phyloP scores from a whole-genome alignment of 2,888 invertebrate genomes.

The Metallyticus violacea region DNA sequence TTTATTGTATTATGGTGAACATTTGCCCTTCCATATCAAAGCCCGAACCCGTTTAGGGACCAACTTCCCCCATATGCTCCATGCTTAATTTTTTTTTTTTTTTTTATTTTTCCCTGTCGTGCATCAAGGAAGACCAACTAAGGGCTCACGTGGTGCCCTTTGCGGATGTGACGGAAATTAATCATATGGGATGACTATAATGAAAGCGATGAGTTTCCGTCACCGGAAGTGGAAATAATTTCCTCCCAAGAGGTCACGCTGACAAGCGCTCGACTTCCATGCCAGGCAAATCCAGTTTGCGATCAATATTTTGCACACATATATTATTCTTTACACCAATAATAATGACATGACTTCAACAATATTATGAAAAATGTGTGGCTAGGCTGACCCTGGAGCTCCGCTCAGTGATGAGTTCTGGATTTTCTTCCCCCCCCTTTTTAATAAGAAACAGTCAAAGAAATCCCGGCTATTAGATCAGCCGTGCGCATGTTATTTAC shows the following conservation, averaged over 20 bases:
- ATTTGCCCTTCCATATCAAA: neutral
- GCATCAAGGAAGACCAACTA: neutral
- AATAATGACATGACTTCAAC: no score
- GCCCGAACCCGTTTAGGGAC: neutral
- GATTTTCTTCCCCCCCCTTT: no score
- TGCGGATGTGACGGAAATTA: slow-evolving; percentile 29
- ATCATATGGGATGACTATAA: slow-evolving; percentile 24
- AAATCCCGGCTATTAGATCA: no score
- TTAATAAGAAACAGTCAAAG: no score
- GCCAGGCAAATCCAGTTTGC: neutral
- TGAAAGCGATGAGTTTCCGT: slow-evolving; percentile 31
- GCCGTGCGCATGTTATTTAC: no score
- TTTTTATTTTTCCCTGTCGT: neutral
- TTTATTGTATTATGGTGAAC: neutral
- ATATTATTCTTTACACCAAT: neutral
- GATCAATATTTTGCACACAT: neutral
- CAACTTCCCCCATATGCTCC: neutral
- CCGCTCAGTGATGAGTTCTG: no score
- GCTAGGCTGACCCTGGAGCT: no score
- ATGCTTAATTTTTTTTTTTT: neutral
- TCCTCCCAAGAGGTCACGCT: slow-evolving; percentile 37
- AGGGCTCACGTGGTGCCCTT: neutral
- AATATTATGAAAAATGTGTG: no score
- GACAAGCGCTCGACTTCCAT: neutral
- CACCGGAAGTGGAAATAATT: slow-evolving; percentile 46